phyloP scores from a whole-genome alignment of 1,140 invertebrate species.

The Asobara japonica region DNA sequence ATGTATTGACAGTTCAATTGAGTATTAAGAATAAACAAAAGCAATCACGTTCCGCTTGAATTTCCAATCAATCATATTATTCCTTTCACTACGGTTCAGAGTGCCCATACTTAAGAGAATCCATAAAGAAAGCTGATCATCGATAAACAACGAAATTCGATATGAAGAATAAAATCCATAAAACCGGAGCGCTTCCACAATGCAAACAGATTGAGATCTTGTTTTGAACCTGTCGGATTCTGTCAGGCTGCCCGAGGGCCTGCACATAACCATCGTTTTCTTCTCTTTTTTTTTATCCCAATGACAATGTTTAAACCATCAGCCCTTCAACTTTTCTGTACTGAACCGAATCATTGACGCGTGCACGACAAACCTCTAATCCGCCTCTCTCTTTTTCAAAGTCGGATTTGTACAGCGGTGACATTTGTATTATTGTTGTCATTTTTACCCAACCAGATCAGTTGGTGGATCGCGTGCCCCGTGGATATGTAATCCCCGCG shows the following conservation, averaged over 20 bases:
- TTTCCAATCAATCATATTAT: no score
- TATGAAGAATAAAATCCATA: neutral
- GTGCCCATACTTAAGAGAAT: neutral
- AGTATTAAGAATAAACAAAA: no score
- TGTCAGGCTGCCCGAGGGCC: neutral
- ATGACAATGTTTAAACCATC: constrained; percentile 24
- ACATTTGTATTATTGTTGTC: constrained; percentile 25
- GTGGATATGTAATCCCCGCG: constrained; percentile 21
- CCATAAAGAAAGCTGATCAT: neutral
- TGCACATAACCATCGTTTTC: neutral
- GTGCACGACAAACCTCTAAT: constrained; percentile 32
- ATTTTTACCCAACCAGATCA: constrained; percentile 11
- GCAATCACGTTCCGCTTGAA: no score
- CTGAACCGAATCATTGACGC: constrained; percentile 22
- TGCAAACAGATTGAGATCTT: neutral
- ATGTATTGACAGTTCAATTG: no score
- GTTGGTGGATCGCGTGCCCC: constrained; percentile 23
- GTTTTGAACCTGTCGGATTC: neutral
- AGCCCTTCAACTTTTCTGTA: constrained; percentile 6
- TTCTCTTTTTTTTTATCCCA: neutral
- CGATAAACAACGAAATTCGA: constrained; percentile 3
- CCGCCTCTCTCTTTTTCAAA: constrained; percentile 9
- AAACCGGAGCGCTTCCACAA: neutral
- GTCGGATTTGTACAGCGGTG: constrained; percentile 20
- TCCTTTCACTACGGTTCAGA: neutral